phyloP scores from a whole-genome alignment of 1,140 invertebrate genomes.

The Elysia chlorotica region DNA sequence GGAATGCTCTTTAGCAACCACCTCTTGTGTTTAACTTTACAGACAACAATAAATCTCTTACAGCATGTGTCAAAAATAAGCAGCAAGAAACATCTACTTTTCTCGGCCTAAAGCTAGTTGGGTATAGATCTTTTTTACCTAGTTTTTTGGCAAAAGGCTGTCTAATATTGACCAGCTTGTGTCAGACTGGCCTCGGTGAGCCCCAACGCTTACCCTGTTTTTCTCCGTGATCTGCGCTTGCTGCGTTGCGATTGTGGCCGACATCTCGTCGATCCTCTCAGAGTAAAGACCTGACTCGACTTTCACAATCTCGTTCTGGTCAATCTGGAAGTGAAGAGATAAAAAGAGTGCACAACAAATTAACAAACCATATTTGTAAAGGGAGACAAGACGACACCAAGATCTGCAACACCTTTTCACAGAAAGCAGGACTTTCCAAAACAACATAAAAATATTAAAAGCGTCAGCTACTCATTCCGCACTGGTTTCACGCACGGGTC shows the following conservation, averaged over 20 bases:
- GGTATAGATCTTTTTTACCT: no score
- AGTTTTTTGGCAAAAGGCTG: no score
- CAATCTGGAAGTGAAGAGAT: constrained; percentile 2
- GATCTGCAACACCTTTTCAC: not conserved
- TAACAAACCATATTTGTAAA: no score
- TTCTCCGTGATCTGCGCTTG: constrained; percentile 5
- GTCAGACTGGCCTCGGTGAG: no score
- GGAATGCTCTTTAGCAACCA: no score
- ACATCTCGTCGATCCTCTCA: constrained; percentile 12
- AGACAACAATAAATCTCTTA: no score
- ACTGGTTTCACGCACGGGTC: no score
- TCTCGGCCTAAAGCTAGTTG: no score
- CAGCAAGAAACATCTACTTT: no score
- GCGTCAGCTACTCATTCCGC: not conserved
- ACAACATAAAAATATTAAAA: not conserved
- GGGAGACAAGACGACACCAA: not conserved
- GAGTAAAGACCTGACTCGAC: constrained; percentile 19
- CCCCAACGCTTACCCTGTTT: not conserved
- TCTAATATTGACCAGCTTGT: no score
- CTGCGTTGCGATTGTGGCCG: not conserved
- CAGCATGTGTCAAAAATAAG: no score
- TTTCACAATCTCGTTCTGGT: not conserved
- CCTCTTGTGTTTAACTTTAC: no score
- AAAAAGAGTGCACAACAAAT: not conserved
- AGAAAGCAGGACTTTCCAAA: not conserved